Evolutionary conservation across 2,888 invertebrate species (phyloP), one percentile per base, ranked within the genome.

Genomic region (Platynereis dumerilii): DNA sequence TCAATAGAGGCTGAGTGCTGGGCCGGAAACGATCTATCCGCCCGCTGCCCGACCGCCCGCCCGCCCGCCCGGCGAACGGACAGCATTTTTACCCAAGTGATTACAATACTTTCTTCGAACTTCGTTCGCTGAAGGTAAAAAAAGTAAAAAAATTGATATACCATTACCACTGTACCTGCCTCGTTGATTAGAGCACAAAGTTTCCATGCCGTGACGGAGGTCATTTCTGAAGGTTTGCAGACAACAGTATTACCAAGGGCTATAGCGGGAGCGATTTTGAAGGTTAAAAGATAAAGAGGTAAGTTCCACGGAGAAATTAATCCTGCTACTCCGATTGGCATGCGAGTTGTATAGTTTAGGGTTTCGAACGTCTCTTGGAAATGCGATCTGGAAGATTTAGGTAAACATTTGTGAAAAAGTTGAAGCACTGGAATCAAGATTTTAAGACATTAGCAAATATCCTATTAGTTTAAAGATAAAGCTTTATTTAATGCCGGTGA

Each of bases 291-390:
- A 71, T 87, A 87, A 27, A 88, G 74, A 0, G 88, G 88, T 1
- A 88, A 80, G 76, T 88, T 88, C 88, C 87, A 88, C 0, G 88
- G 87, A 63, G 84, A 83, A 66, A 88, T 87, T 22, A 87, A 78
- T 0, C 84, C 87, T 0, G 86, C 87, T 27, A 88, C 87, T 10
- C 88, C 88, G 17, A 87, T 80, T 7, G 87, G 86, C 45, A 82
- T 77, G 52, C 84, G 80, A 10, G 80, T 72, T 0, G 86, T 86
- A 75, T 87, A 87, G 75, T 86, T 87, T 2, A 87, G 56, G 2
- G 83, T 79, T 20, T 73, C 76, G 73, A 58, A 67, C 45, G 74
- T 67, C 12, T 65, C 64, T 54, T 60, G 29, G 34, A 57, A 77
- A 73, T 22, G 76, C 53, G 79, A 78, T 62, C 80, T 83, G 54